Base-by-base conservation (phyloP, 1,140 invertebrate genomes). In the Callitettix versicolor region DNA sequence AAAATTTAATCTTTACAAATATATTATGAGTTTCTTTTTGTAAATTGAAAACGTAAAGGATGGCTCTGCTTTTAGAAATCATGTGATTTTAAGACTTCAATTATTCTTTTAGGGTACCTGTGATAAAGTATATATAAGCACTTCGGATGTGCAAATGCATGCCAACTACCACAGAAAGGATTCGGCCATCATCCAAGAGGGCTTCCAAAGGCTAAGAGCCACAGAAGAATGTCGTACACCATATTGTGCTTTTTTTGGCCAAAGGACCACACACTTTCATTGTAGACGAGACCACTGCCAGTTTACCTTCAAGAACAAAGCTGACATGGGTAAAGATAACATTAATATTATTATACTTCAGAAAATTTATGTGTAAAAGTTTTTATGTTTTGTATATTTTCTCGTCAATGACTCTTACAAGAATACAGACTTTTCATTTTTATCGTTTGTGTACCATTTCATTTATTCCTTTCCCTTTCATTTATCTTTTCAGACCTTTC, bases 71-170 rank as follows among this genome's bases (percentile, higher is more conserved):
- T n/a, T n/a, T n/a, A n/a, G n/a, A n/a, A n/a, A n/a, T n/a, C n/a
- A n/a, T n/a, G n/a, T n/a, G n/a, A n/a, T n/a, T n/a, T n/a, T n/a
- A n/a, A n/a, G n/a, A 30, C 9, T 30, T 9, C 26, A 30, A 30
- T 30, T 64, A n/a, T 56, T 15, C 15, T 65, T 62, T 1, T 62
- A 82, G 78, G 84, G 89, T 66, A 86, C 88, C 60, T 98, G 94
- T 76, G 90, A 95, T 75, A 97, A 96, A 74, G 90, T 96, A 0
- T 98, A 98, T 72, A 95, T 98, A 69, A 96, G 92, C 63, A 98
- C 95, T 3, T 96, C 92, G 26, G 95, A 98, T 71, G 95, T 98
- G 1, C 95, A 98, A 73, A 98, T 98, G 95, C 95, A 98, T 70
- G 93, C 94, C 2, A 98, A 97, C 73, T 98, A 96, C 69, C 95